Evolutionary conservation across 1,140 invertebrate genomes (phyloP), one percentile per base, ranked within the genome.

Genomic region (Hermatobates lingyangjiaoensis): DNA sequence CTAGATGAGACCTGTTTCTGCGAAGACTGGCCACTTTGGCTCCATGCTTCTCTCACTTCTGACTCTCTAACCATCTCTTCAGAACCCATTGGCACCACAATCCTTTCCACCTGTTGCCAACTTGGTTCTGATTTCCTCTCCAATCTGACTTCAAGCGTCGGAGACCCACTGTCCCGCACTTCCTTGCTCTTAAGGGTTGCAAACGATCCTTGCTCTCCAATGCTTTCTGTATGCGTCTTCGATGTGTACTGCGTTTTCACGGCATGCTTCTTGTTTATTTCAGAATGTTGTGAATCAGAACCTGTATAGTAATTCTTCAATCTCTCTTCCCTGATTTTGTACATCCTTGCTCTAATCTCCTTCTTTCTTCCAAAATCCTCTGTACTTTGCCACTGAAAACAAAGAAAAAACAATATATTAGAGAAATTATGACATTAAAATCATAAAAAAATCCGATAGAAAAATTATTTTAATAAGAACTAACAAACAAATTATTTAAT

Each of bases 351-450:
- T 40, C 87, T 73, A 58, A 91, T 90, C 64, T 86, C 82, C 63
- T 85, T 85, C 63, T 87, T 82, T 47, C 77, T 75, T 27, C 81
- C 79, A 65, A 85, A 86, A 65, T 89, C 83, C 59, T 87, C 81
- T 15, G 85, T 81, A 61, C 82, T 77, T 66, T 83, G 80, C 80
- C 86, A 86, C 85, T 89, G 71, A 50, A 42, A 60, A 57, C 24
- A 49, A 24, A 39, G 25, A 44, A 51, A 15, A 15, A 18, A 2
- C 1, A 39, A 44, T 27, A 12, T 45, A n/a, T 12, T 12, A 21
- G 7, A 25, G 0, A 23, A 21, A 24, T 51, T 7, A 46, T 45
- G n/a, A n/a, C n/a, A n/a, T n/a, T n/a, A n/a, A n/a, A n/a, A n/a
- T n/a, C n/a, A n/a, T n/a, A n/a, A n/a, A n/a, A n/a, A n/a, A n/a